Evolutionary conservation across 2,113 vertebrate genomes (phyloP), one percentile per base, ranked within the genome.

Genomic region (Dissostichus mawsoni): DNA sequence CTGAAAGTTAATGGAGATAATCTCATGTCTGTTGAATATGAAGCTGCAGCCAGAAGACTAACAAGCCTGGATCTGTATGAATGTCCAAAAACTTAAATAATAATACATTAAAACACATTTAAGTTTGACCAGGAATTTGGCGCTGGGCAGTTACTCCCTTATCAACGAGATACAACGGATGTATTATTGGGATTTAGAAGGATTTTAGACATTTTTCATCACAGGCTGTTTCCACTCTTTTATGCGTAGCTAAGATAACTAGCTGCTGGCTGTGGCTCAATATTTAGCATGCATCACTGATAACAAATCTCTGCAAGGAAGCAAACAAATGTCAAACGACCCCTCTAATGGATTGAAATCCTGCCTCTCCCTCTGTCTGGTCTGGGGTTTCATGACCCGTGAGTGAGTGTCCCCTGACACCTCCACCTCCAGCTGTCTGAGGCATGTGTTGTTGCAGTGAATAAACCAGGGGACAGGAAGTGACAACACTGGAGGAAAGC

Each of bases 401-500:
- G 71, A 76, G 58, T 59, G 1, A 84, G 51, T 52, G 50, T 48
- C 72, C 52, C 18, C 79, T 59, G 36, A 69, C 82, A 79, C 86
- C 69, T 77, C 45, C 51, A 82, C 74, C 72, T 77, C 87, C 85
- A 83, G 82, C 83, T 85, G 85, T 76, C 71, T 82, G 65, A 77
- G 69, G 76, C 73, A 80, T 79, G 85, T 80, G 82, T 82, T 88
- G 64, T 74, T 85, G 29, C 45, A 18, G 65, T 20, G 74, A 81
- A 84, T 86, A 77, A 75, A 83, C 80, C 36, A 53, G n/a, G 61
- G 25, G 71, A 81, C 71, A 78, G 84, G 82, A 90, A 89, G 90
- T 91, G 85, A 90, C 90, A 85, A 68, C 82, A 44, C 68, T 23
- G 23, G 67, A 84, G 81, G 88, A 89, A 89, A 89, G 84, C 77